Conservation (phyloP, 2,888 invertebrate species). For the Catocala sponsa region DNA sequence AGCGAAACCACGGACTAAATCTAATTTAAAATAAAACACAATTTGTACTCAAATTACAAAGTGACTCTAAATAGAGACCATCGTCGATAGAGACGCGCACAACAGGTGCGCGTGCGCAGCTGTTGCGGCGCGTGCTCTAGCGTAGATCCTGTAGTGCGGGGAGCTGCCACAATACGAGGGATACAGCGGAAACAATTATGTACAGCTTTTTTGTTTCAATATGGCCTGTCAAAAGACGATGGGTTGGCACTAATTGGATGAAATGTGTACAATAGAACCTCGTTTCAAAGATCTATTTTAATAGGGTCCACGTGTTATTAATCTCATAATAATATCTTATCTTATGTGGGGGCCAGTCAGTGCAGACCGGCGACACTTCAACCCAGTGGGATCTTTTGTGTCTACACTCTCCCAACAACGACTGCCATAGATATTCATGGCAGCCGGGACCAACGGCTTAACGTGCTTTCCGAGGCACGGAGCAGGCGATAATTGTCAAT, state of each 20-base stretch:
- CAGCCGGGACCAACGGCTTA: too few species aligned
- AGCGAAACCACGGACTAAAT: not conserved
- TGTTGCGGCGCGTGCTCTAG: conserved; percentile 64
- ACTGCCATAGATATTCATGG: too few species aligned
- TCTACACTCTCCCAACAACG: too few species aligned
- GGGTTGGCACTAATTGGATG: conserved; percentile 11
- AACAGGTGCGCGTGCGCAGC: conserved; percentile 64
- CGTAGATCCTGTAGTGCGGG: conserved; percentile 55
- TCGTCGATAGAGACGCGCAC: conserved; percentile 2
- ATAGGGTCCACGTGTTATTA: not conserved
- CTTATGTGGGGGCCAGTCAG: too few species aligned
- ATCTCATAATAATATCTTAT: too few species aligned
- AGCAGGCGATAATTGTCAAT: too few species aligned
- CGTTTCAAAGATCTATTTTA: not conserved
- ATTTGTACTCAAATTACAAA: conserved; percentile 2
- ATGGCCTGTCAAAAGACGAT: conserved; percentile 2
- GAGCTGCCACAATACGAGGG: conserved; percentile 40
- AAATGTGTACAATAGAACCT: not conserved
- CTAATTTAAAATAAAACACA: not conserved
- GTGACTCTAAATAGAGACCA: not conserved
- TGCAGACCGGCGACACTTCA: too few species aligned
- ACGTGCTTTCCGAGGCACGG: too few species aligned
- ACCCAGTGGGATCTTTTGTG: too few species aligned
- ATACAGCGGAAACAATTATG: conserved; percentile 49
- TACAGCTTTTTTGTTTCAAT: conserved; percentile 15